Evolutionary conservation across 2,797 vertebrate genomes (phyloP), one percentile per base, ranked within the genome.

Genomic region (Margarornis squamiger): DNA sequence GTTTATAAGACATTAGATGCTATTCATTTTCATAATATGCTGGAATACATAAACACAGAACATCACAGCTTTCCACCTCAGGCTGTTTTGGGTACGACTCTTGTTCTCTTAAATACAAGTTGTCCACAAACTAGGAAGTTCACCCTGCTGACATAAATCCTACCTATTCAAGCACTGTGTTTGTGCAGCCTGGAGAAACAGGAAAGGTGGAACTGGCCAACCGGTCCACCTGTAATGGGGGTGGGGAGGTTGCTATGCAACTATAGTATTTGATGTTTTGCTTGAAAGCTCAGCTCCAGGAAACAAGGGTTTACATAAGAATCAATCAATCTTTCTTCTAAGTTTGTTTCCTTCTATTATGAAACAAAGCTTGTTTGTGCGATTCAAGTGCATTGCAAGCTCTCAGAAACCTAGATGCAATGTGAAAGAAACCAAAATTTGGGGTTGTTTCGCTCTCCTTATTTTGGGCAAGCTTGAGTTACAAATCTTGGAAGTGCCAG

Each of bases 251-350:
- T 97, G 93, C 95, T 94, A 93, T 68, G 95, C 20, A 6, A 95
- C 91, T 84, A 6, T 59, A 57, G 54, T 91, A 52, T 95, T 91
- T 93, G 85, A 75, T 93, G 85, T 94, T 95, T 90, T 90, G 86
- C 79, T 90, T 96, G 88, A 94, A 94, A 94, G 82, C 91, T 80
- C 55, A 46, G 93, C 95, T 97, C 89, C 89, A 62, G 95, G 93
- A 96, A 96, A 78, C 91, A 80, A 59, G 58, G 24, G 70, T 90
- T 94, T 96, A 66, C 62, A 45, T 91, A 96, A 95, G 65, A 78
- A 75, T 71, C 83, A 87, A 80, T 93, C 90, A 63, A 22, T 88
- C 92, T 86, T 84, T 83, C 58, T 91, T 71, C 77, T 71, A 14
- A 87, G 77, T 91, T 88, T 43, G 49, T 80, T 95, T 93, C 76